These are phyloP conservation scores for Synaphobranchus kaupii DNA, from an alignment of 2,797 vertebrate genomes.

Conservation along the genomic window DNA sequence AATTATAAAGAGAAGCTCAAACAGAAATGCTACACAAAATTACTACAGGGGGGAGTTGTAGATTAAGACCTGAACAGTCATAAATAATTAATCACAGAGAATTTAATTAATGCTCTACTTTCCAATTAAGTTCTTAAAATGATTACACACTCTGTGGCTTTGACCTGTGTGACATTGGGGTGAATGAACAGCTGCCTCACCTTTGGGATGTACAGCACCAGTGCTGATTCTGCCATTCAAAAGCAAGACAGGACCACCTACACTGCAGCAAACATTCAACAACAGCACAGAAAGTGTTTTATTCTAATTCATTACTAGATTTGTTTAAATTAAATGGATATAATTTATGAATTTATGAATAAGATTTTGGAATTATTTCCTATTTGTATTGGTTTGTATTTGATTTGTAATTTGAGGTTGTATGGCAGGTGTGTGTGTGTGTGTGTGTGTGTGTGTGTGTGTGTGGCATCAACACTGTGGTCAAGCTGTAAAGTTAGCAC, in stretches of 20 bases:
- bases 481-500: too few species aligned
- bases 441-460: too few species aligned
- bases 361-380: background rate
- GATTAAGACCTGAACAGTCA: constrained; percentile 12
- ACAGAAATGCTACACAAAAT: background rate
- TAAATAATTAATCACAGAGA: constrained; percentile 10
- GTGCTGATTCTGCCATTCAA: background rate
- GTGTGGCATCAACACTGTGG: too few species aligned
- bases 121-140: background rate
- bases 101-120: constrained; percentile 14
- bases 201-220: background rate
- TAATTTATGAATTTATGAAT: background rate
- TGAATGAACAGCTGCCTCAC: background rate
- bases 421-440: too few species aligned
- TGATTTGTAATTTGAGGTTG: too few species aligned
- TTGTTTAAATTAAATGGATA: background rate
- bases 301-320: background rate
- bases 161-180: constrained; percentile 8
- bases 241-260: background rate
- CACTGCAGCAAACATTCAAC: background rate
- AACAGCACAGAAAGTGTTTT: background rate
- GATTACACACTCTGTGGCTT: constrained; percentile 7
- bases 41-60: background rate
- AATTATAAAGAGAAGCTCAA: background rate
- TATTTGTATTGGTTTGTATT: background rate